phyloP scores from a whole-genome alignment of 1,140 invertebrate species.

The Brachionus koreanus region DNA sequence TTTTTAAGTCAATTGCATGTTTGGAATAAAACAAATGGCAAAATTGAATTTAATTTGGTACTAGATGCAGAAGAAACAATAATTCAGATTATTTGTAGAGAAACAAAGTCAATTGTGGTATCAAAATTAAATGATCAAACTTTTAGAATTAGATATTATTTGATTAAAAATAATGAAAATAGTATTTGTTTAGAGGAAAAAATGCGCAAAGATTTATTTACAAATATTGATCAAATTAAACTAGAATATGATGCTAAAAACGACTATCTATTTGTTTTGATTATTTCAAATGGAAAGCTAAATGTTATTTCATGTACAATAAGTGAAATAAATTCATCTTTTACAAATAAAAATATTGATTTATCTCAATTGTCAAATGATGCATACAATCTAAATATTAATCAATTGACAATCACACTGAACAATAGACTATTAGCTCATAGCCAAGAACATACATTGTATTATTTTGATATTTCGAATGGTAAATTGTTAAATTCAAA shows the following conservation, averaged over 20 bases:
- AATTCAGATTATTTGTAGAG: not conserved
- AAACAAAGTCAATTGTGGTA: not conserved
- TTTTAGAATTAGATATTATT: not conserved
- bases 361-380: not conserved
- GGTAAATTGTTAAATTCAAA: not conserved
- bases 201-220: not conserved
- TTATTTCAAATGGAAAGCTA: not conserved
- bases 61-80: not conserved
- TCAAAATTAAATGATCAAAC: not conserved
- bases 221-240: not conserved
- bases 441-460: too few species aligned
- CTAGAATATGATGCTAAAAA: not conserved
- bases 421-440: too few species aligned
- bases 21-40: not conserved
- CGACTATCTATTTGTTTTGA: not conserved
- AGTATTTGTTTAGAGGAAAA: not conserved
- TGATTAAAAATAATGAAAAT: not conserved
- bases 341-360: not conserved
- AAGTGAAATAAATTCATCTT: not conserved
- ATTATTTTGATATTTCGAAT: not conserved
- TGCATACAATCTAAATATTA: too few species aligned
- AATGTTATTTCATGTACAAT: not conserved
- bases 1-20: not conserved
- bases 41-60: not conserved
- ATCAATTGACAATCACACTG: too few species aligned